These are phyloP conservation scores for Crax fasciolata DNA, from an alignment of 2,797 vertebrate genomes.

Conservation along the genomic window DNA sequence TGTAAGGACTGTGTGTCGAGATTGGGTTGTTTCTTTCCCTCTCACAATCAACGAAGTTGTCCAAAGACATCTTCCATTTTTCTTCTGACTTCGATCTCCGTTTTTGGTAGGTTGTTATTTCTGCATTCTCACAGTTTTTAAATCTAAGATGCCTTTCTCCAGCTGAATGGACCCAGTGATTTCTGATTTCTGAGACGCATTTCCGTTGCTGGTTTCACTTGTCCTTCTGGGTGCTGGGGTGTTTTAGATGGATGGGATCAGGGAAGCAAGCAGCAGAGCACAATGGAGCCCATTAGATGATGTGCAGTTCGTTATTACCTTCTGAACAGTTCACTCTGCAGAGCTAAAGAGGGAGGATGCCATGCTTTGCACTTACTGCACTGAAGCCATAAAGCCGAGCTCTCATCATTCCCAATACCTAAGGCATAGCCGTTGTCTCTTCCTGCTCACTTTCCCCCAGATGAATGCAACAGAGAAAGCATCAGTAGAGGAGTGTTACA, in stretches of 20 bases:
- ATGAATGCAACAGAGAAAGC: background rate
- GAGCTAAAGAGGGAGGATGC: background rate
- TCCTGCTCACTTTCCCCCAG: background rate
- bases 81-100: background rate
- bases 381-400: conserved; percentile 20
- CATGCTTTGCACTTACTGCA: conserved; percentile 35
- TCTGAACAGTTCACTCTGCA: conserved; percentile 52
- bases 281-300: conserved; percentile 31
- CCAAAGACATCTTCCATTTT: background rate
- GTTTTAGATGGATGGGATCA: conserved; percentile 13
- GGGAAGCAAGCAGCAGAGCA: conserved; percentile 29
- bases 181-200: conserved; percentile 27
- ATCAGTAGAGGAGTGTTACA: background rate
- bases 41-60: background rate
- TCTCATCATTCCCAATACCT: background rate
- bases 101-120: background rate
- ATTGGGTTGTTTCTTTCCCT: background rate
- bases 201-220: conserved; percentile 26
- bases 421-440: background rate
- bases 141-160: background rate
- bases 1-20: background rate
- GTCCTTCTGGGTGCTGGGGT: background rate
- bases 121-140: background rate
- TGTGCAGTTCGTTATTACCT: conserved; percentile 43
- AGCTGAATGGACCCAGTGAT: conserved; percentile 28